Evolutionary conservation across 2,113 vertebrate genomes (phyloP).

Genomic region (Carlito syrichta): DNA sequence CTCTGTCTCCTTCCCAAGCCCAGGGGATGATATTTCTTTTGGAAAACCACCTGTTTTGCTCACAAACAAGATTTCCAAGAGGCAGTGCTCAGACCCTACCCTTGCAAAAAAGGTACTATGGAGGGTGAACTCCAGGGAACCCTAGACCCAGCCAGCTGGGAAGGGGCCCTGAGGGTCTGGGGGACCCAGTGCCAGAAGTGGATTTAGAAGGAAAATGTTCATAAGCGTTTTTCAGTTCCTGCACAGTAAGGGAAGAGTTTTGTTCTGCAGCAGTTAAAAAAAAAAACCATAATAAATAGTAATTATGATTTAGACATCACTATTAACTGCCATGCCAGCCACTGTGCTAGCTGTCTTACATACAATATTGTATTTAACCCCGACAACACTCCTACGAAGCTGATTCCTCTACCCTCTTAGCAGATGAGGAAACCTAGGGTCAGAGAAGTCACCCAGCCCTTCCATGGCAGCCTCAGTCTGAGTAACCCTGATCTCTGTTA

Average conservation of each 20-base stretch:
- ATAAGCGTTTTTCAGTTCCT: background rate
- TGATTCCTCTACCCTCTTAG: background rate
- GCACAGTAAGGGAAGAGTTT: too few relatives aligned
- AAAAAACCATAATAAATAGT: too few relatives aligned
- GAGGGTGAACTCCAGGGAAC: background rate
- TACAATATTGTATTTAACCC: background rate
- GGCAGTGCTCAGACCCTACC: background rate
- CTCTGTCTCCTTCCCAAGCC: background rate
- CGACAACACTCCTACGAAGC: background rate
- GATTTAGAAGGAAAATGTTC: background rate
- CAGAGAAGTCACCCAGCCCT: background rate
- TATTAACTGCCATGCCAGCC: background rate
- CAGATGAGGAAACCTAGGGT: background rate
- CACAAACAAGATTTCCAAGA: background rate
- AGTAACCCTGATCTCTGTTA: background rate
- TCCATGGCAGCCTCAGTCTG: fast-evolving
- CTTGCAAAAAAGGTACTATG: background rate
- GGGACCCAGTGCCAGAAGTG: background rate
- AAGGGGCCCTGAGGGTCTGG: background rate
- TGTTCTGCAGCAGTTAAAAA: too few relatives aligned
- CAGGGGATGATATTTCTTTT: background rate
- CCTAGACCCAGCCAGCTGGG: too few relatives aligned
- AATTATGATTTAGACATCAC: too few relatives aligned
- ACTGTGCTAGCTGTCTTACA: background rate
- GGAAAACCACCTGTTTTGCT: background rate